Base-by-base conservation (phyloP, 2,888 invertebrate species). In the Scotopteryx bipunctaria region DNA sequence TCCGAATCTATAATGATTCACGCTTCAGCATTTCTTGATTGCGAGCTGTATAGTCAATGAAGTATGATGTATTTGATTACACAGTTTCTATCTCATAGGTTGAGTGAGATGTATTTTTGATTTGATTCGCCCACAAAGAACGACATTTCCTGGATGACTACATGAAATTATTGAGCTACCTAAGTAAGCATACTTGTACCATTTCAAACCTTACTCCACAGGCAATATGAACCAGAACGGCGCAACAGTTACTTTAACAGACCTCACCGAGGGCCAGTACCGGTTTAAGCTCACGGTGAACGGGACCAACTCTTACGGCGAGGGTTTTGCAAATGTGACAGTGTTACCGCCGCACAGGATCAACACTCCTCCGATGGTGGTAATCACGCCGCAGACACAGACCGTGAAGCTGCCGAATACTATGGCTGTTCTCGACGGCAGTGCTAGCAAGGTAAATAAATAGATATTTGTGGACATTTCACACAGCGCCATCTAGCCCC, bases 351-450 rank as follows among this genome's bases (percentile, higher is more conserved):
- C 95, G 23, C 94, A 95, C 52, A 91, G 97, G 49, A 93, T 94
- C 49, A 98, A 98, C 81, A 93, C 93, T 58, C 93, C 95, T 0
- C 98, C 98, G 0, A 92, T 94, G 51, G 97, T 97, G 0, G 91
- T 97, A 31, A 97, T 98, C 62, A 95, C 95, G 1, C 98, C 98
- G 0, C 92, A 94, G 2, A 92, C 94, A 25, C 97, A 97, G 81
- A 95, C 94, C 5, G 96, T 99, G 4, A 96, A 97, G 68, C 91
- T 97, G 61, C 98, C 98, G 0, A 98, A 97, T 66, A 95, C 95
- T 0, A 95, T 95, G 32, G 97, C 97, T 0, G 96, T 98, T 17
- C 91, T 99, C 17, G 98, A 98, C 81, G 98, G 95, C 0, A 96
- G 96, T 67, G 93, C 92, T 25, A 95, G 92, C 66, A 92, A 91